Evolutionary conservation across 2,888 invertebrate genomes (phyloP).

Genomic region (Lithophane socia): DNA sequence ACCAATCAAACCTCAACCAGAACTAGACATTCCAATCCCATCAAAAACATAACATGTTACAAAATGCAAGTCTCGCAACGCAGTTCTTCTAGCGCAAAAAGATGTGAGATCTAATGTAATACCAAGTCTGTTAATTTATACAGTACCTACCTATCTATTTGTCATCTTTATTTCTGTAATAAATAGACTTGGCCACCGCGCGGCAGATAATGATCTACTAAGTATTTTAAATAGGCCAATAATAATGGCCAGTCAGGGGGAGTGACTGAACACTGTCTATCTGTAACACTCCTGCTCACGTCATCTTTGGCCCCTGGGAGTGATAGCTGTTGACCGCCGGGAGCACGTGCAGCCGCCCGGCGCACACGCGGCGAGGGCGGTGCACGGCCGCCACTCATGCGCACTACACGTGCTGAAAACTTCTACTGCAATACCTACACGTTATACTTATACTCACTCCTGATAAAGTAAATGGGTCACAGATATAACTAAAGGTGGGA

Average conservation of each 20-base stretch:
- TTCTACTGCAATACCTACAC: neutral
- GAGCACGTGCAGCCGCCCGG: slow-evolving; percentile 17
- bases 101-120: no score
- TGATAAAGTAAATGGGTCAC: neutral
- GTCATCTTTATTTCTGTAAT: no score
- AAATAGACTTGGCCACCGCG: no score
- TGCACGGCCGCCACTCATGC: slow-evolving; percentile 9
- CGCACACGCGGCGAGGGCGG: neutral
- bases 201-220: no score
- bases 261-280: slow-evolving; percentile 15
- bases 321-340: slow-evolving; percentile 3
- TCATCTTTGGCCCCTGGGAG: slow-evolving; percentile 32
- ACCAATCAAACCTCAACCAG: neutral
- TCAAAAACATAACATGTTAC: no score
- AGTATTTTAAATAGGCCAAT: no score
- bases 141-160: no score
- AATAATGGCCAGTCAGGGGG: neutral
- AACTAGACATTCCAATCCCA: no score
- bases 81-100: no score
- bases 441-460: neutral
- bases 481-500: neutral
- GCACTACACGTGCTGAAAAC: slow-evolving; percentile 1
- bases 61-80: no score
- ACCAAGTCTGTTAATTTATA: no score
- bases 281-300: neutral